Base-by-base conservation (phyloP, 2,888 invertebrate genomes). In the Agrotis ipsilon region DNA sequence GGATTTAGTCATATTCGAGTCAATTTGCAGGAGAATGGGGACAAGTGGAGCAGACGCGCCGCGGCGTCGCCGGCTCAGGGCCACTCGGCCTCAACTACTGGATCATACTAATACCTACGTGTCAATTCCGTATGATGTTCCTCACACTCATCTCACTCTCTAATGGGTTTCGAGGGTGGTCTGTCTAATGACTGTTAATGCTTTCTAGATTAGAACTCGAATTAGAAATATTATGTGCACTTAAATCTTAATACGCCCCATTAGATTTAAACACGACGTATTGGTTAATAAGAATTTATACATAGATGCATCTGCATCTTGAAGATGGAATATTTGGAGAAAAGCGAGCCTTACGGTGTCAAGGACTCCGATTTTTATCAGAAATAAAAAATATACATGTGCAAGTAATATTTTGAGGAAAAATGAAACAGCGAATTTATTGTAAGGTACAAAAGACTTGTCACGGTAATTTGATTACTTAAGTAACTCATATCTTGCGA, bases 1-100 rank as follows among this genome's bases (percentile, higher is more conserved):
- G 94, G 93, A 94, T 94, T 94, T 94, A 92, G 91, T 92, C 91
- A 91, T 91, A 92, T 91, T 91, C 88, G 87, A 92, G 91, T 90
- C 90, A 93, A 93, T 93, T 93, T 91, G 89, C 89, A 86, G 90
- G 84, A 89, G 93, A 95, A 95, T 93, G 94, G 87, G 94, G 92
- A 88, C 95, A 94, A 94, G 93, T 93, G 92, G 87, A 65, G 79
- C 75, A 72, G 92, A 87, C 93, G 94, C 94, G 94, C 85, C 95
- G 82, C 92, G 89, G 89, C 90, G 85, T 85, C 85, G 85, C 83
- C 85, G 75, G 72, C 59, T 74, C 78, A 75, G 75, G 80, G 84
- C 64, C 76, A 65, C 72, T 19, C 81, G 80, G 68, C 84, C 68
- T 80, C 72, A 62, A 78, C 80, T 72, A 80, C 83, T 80, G 83